Evolutionary conservation across 2,797 vertebrate species (phyloP).

Genomic region (Gallinago solitaria): DNA sequence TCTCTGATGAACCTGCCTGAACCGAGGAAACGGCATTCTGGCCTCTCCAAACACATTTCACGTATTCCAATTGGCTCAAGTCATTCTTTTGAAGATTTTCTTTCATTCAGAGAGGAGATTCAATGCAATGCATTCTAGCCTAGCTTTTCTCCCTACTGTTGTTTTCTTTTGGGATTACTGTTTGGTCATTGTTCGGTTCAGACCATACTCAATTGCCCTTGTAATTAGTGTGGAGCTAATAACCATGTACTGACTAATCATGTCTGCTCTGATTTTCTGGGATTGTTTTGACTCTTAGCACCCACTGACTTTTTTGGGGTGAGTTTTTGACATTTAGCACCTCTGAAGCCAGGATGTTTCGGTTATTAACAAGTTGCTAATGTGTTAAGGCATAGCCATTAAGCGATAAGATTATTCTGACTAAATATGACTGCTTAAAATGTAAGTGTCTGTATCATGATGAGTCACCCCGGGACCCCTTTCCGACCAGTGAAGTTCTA

Average conservation of each 20-base stretch:
- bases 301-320: not conserved
- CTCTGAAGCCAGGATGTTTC: not conserved
- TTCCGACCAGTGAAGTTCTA: not conserved
- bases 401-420: not conserved
- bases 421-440: not conserved
- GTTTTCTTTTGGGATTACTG: conserved; percentile 59
- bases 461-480: not conserved
- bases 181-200: conserved; percentile 15
- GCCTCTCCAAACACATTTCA: not conserved
- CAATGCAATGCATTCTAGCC: conserved; percentile 20
- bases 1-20: not conserved
- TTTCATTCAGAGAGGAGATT: conserved; percentile 10
- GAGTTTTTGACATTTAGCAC: not conserved
- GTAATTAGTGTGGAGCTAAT: conserved; percentile 51
- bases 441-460: not conserved
- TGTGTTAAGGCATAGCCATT: not conserved
- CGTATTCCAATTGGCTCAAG: not conserved
- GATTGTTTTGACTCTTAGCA: not conserved
- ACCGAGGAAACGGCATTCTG: not conserved
- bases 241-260: not conserved
- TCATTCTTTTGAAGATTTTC: conserved; percentile 32
- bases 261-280: conserved; percentile 11
- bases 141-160: conserved; percentile 35
- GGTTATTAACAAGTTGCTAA: not conserved
- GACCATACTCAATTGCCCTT: conserved; percentile 27